Base-by-base conservation (phyloP, 2,888 invertebrate species). In the Acanthococcus lagerstroemiae region DNA sequence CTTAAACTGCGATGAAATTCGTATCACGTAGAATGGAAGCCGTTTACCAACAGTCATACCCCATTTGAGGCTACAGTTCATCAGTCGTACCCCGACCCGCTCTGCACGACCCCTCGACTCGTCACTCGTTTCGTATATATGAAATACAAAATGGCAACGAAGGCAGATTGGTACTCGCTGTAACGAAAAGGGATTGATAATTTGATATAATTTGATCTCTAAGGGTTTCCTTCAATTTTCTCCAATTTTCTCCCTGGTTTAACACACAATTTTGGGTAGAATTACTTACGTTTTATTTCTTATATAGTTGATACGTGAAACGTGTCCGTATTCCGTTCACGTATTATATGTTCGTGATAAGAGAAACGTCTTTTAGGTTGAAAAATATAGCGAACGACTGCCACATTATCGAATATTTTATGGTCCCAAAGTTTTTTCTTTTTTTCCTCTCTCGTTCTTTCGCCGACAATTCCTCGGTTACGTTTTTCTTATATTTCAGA, bases 251-350 rank as follows among this genome's bases (percentile, higher is more conserved):
- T 65, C 55, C 55, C 65, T 65, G 65, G 65, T 65, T 65, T 65
- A 65, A 65, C 65, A 65, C 65, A 65, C 65, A 65, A 65, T 65
- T 65, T 65, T 65, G 65, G 65, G 55, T 65, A 55, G 65, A 55
- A 65, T 65, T 65, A 65, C 65, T 65, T 55, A 55, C 65, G 48
- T 65, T 65, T 65, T 65, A 65, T 65, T 55, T 65, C 55, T 55
- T 65, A 65, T 57, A 17, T 55, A 61, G 61, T 46, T 65, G 55
- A 65, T 65, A 65, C 55, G 55, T 65, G 65, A 65, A 55, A 55
- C 45, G 65, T 55, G 46, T 45, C 48, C 27, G 55, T 55, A 65
- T 65, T 65, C 65, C 9, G 65, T 45, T 15, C 65, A 55, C 55
- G 65, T 65, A 45, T 55, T 44, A 55, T 50, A 61, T 61, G 61